Evolutionary conservation across 2,888 invertebrate genomes (phyloP).

Genomic region (Metalampra italica): DNA sequence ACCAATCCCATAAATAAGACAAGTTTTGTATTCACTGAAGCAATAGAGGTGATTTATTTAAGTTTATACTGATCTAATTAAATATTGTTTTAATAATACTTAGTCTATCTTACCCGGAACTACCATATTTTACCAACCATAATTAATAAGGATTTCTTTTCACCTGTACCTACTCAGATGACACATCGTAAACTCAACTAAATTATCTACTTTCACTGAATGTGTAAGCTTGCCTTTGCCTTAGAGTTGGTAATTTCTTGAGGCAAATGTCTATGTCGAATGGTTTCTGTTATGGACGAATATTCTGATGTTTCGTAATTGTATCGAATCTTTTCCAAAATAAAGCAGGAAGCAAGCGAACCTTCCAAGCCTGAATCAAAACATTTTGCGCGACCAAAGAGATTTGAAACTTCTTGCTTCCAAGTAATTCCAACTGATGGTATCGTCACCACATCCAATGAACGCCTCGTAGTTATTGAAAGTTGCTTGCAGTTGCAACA

Average conservation of each 20-base stretch:
- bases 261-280: too few species aligned
- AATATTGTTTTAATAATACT: not conserved
- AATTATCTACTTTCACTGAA: conserved; percentile 13
- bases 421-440: too few species aligned
- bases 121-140: not conserved
- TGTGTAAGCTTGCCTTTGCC: not conserved
- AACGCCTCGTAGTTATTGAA: too few species aligned
- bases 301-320: not conserved
- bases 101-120: not conserved
- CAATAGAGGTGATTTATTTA: not conserved
- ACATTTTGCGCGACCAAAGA: too few species aligned
- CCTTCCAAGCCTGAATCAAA: too few species aligned
- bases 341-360: too few species aligned
- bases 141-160: conserved; percentile 8
- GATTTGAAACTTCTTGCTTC: too few species aligned
- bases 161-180: conserved; percentile 4
- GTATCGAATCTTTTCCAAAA: too few species aligned
- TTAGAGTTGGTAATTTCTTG: conserved; percentile 1
- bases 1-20: too few species aligned
- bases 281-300: too few species aligned
- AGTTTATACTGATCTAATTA: not conserved
- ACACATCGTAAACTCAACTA: conserved; percentile 8
- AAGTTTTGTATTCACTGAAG: not conserved
- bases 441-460: too few species aligned
- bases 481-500: too few species aligned